Conservation (phyloP, 2,797 vertebrate genomes). For the Peromyscus eremicus region DNA sequence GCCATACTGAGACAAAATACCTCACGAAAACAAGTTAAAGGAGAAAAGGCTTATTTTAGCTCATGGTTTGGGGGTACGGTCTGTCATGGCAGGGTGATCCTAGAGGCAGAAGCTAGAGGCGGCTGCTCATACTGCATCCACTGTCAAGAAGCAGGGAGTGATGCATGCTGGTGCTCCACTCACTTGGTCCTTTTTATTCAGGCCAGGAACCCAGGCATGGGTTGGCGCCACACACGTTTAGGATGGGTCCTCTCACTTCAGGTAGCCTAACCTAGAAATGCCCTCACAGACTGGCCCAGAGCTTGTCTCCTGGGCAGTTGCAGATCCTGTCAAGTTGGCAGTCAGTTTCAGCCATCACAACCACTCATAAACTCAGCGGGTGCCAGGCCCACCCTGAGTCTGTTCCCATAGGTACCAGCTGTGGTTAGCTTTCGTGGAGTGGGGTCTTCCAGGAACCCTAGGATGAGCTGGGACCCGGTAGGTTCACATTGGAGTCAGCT, state of each 20-base stretch:
- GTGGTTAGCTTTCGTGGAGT: neutral
- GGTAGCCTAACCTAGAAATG: neutral
- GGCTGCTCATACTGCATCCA: too few relatives aligned
- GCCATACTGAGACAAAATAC: neutral
- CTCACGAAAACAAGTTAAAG: neutral
- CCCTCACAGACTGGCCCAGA: neutral
- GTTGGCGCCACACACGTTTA: neutral
- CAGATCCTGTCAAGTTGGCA: neutral
- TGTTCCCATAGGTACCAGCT: neutral
- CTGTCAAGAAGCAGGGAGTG: neutral
- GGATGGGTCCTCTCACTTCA: neutral
- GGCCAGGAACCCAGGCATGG: neutral
- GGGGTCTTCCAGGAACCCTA: neutral
- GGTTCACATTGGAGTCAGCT: neutral
- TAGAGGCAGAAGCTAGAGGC: neutral
- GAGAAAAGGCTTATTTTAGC: neutral
- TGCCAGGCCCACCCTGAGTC: neutral
- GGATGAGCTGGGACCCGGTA: neutral
- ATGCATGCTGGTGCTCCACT: neutral
- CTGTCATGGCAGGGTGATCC: neutral
- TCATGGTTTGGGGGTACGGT: neutral
- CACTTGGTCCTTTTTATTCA: neutral
- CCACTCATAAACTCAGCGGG: neutral
- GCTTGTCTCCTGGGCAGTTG: neutral
- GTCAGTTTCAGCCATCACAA: neutral